A percentile compares a stretch with the other conserved stretches of the same genome.
Evolutionary conservation across 2,888 invertebrate genomes (phyloP).

Genomic region (Arctia plantaginis): DNA sequence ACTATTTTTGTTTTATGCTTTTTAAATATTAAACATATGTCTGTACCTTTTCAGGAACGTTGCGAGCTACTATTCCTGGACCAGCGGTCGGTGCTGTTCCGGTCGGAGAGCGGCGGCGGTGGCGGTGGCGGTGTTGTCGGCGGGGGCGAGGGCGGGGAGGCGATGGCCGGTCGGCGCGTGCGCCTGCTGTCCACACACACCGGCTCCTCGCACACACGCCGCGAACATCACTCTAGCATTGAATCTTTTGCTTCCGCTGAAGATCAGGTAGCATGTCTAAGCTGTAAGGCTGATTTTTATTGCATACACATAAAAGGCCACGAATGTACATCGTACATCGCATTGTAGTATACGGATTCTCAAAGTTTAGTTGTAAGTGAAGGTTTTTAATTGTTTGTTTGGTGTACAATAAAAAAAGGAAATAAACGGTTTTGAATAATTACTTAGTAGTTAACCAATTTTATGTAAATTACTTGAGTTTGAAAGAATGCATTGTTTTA

Average conservation of each 20-base stretch:
- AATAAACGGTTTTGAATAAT: no score
- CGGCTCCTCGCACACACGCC: slow-evolving; percentile 76
- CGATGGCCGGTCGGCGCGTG: slow-evolving; percentile 67
- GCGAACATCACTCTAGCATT: slow-evolving; percentile 93
- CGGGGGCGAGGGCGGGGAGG: slow-evolving; percentile 61
- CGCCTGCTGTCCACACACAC: slow-evolving; percentile 80
- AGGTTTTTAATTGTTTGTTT: no score
- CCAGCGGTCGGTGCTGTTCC: slow-evolving; percentile 94
- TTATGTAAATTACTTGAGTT: no score
- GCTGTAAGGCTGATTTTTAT: not conserved
- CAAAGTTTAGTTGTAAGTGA: no score
- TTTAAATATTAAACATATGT: not conserved
- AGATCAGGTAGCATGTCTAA: slow-evolving; percentile 88
- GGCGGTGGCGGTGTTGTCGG: slow-evolving; percentile 58
- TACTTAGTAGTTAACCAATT: no score
- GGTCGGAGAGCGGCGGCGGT: slow-evolving; percentile 89
- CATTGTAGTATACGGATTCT: no score
- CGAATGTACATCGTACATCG: no score
- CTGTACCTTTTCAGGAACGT: slow-evolving; percentile 88
- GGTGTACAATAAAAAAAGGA: no score
- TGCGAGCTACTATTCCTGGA: slow-evolving; percentile 95
- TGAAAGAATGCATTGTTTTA: no score
- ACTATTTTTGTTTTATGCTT: not conserved
- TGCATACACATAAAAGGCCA: no score
- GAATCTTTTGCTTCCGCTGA: slow-evolving; percentile 99